Evolutionary conservation across 2,888 invertebrate genomes (phyloP).

Genomic region (Nomada fucata): DNA sequence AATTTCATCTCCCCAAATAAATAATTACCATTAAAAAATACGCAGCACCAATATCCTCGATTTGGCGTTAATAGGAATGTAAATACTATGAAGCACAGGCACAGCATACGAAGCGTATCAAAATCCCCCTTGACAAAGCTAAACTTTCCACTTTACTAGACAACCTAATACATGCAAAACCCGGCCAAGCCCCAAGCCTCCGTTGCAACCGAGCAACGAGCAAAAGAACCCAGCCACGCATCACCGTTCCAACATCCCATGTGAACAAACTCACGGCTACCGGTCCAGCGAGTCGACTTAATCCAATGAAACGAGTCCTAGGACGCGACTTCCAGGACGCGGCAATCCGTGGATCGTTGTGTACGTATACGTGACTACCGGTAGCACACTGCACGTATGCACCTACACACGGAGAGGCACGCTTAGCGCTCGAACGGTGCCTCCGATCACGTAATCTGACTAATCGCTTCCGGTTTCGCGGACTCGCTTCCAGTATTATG

Average conservation of each 20-base stretch:
- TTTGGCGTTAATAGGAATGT: too few species aligned
- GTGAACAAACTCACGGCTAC: conserved; percentile 50
- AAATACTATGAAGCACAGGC: too few species aligned
- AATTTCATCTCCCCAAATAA: too few species aligned
- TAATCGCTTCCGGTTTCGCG: conserved; percentile 81
- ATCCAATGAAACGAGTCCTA: conserved; percentile 61
- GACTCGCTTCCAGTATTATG: conserved; percentile 78
- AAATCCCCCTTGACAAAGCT: too few species aligned
- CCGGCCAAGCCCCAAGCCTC: conserved; percentile 4
- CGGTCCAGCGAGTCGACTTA: conserved; percentile 63
- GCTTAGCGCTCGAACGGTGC: conserved; percentile 72
- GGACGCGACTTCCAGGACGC: conserved; percentile 52
- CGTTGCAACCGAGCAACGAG: neutral
- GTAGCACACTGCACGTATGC: conserved; percentile 52
- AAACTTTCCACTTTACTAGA: neutral
- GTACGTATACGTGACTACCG: conserved; percentile 52
- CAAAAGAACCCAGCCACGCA: conserved; percentile 23
- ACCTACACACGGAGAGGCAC: conserved; percentile 39
- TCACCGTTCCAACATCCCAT: conserved; percentile 24
- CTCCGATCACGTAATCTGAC: conserved; percentile 81
- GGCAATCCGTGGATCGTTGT: conserved; percentile 29
- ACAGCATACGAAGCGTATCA: too few species aligned
- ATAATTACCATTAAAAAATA: too few species aligned
- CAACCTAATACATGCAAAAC: neutral
- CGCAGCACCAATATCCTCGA: too few species aligned